Base-by-base conservation (phyloP, 2,888 invertebrate species). In the Plebejus melissa region DNA sequence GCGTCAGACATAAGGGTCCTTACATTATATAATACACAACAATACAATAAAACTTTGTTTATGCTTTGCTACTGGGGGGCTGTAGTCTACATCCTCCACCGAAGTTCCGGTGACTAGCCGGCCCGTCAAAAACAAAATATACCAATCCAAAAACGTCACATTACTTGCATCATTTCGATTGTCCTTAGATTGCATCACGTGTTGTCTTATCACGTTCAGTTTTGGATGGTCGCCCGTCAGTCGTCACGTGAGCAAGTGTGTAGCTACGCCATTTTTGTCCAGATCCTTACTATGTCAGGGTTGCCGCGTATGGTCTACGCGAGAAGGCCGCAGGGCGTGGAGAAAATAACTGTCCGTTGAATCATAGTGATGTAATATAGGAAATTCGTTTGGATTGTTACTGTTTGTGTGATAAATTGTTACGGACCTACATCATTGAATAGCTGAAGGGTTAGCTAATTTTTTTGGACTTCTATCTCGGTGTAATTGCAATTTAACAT, bases 231-330 rank as follows among this genome's bases (percentile, higher is more conserved):
- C 60, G 22, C 28, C 28, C 65, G 32, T 65, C 65, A 36, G 65
- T 28, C 60, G 58, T 60, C 60, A 60, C 28, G 60, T 60, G 60
- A 22, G 28, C 9, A 13, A 1, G 65, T 36, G 50, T 72, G 54
- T 54, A 72, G 32, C 72, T 9, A 2, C 50, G 72, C 50, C 72
- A 72, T 72, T 72, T 72, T 72, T 50, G 72, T 72, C 72, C 72
- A 72, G 46, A 72, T 72, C 72, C 72, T 72, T 72, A 54, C 86
- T 88, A 85, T 93, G 92, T 93, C 92, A 93, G 88, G 92, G 92
- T 86, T 87, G 87, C 87, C 87, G 87, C 88, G 89, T 89, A 87
- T 71, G 81, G 80, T 80, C 81, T 82, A 81, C 86, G 90, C 90
- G 89, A 11, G 82, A 83, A 82, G 83, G 82, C 79, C 81, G 80